Conservation (phyloP, 64 coral and sea anemone genomes). For the Dendronephthya gigantea region DNA sequence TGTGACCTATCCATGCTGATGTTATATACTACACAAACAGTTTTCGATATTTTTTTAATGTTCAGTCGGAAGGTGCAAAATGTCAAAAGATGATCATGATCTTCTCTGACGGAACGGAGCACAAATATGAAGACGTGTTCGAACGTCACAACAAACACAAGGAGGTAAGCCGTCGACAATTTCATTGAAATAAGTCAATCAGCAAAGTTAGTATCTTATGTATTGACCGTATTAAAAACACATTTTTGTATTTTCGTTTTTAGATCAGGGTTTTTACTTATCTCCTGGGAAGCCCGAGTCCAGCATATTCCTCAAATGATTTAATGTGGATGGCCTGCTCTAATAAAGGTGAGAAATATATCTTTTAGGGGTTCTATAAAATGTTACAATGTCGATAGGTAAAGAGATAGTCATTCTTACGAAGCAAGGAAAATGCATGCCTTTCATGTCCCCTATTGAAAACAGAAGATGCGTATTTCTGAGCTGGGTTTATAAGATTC, state of each 20-base stretch:
- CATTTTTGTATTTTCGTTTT: background rate
- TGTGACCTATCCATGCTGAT: no score
- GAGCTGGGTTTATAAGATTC: no score
- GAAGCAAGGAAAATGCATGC: no score
- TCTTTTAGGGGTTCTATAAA: background rate
- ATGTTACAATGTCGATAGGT: no score
- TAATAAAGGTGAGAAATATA: background rate
- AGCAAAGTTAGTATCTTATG: no score
- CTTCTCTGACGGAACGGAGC: background rate
- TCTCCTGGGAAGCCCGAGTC: background rate
- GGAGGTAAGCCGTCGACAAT: background rate
- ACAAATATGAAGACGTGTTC: slow-evolving; percentile 1
- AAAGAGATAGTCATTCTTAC: no score
- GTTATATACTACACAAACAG: no score
- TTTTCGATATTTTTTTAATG: background rate
- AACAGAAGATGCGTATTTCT: no score
- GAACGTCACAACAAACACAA: background rate
- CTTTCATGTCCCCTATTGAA: no score
- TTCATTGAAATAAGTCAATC: no score
- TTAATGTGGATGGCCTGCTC: background rate
- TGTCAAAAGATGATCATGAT: slow-evolving; percentile 5
- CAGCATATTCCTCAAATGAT: background rate
- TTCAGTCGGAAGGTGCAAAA: background rate
- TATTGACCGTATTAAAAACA: no score
- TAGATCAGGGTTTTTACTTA: background rate